These are phyloP conservation scores for Acanthosoma haemorrhoidale DNA, from an alignment of 2,888 invertebrate genomes.

Conservation along the genomic window DNA sequence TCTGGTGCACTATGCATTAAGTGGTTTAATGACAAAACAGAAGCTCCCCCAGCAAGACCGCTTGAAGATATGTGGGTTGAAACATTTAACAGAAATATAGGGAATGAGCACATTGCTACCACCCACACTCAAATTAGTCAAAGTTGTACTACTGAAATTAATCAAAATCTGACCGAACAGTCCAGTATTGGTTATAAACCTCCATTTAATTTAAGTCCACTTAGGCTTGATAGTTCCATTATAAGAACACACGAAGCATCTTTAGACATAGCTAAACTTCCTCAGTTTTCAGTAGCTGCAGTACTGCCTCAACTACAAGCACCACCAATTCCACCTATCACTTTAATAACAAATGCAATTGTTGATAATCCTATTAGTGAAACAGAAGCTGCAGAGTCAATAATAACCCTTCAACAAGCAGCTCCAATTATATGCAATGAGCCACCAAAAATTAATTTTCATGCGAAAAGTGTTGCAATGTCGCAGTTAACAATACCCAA, in stretches of 20 bases:
- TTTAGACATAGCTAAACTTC: not conserved
- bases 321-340: not conserved
- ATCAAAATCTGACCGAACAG: not conserved
- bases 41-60: not conserved
- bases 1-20: not conserved
- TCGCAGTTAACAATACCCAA: too few relatives aligned
- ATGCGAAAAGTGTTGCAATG: too few relatives aligned
- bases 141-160: not conserved
- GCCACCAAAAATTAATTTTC: too few relatives aligned
- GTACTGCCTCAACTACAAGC: not conserved
- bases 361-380: not conserved
- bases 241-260: not conserved
- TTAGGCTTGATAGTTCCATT: too few relatives aligned
- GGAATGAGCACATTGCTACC: not conserved
- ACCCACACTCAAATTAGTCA: not conserved
- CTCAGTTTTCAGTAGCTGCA: not conserved
- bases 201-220: too few relatives aligned
- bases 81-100: not conserved
- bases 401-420: too few relatives aligned
- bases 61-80: not conserved
- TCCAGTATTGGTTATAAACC: not conserved
- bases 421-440: too few relatives aligned
- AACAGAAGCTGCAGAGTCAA: not conserved
- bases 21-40: slow-evolving; percentile 1
- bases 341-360: not conserved